Base-by-base conservation (phyloP, 2,888 invertebrate species). In the Agonopterix subpropinquella region DNA sequence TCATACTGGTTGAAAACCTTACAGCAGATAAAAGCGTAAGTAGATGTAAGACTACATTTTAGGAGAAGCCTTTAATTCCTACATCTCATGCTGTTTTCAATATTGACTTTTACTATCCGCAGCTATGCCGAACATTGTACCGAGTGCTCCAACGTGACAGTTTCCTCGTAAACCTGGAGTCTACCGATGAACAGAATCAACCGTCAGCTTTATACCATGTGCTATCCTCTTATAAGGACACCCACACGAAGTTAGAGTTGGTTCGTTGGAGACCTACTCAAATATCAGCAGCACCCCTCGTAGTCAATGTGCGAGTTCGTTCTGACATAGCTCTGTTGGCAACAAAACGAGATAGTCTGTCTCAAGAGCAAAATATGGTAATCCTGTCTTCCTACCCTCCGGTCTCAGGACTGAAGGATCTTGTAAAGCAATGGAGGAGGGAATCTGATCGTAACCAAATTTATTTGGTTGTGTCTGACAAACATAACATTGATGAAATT, bases 401-500 rank as follows among this genome's bases (percentile, higher is more conserved):
- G 18, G 53, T 61, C 11, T 46, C 56, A 36, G 67, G 64, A 11
- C 49, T 73, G 4, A 70, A 61, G 51, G 57, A 65, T 1, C 51
- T 70, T 0, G 59, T 77, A 4, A 56, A 61, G 35, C 44, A 61
- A 49, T 73, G 70, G 70, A 68, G 71, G 47, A 61, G 54, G 37
- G 66, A 64, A 9, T 47, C 55, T 5, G 53, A 64, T 11, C 54
- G 60, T n/a, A 70, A 68, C 43, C 59, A 69, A 46, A 58, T 78
- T 41, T 59, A 62, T 13, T 50, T 77, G 15, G 48, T 74, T n/a
- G 67, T 67, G 58, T 71, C 70, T 11, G 59, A 70, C 45, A 64
- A 65, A 45, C 54, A 65, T 35, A 55, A 47, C 15, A 46, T 71
- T 15, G 64, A 73, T 44, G 44, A n/a, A n/a, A n/a, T 74, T 10